Conservation (phyloP, 1,140 invertebrate species). For the Trachymyrmex septentrionalis region DNA sequence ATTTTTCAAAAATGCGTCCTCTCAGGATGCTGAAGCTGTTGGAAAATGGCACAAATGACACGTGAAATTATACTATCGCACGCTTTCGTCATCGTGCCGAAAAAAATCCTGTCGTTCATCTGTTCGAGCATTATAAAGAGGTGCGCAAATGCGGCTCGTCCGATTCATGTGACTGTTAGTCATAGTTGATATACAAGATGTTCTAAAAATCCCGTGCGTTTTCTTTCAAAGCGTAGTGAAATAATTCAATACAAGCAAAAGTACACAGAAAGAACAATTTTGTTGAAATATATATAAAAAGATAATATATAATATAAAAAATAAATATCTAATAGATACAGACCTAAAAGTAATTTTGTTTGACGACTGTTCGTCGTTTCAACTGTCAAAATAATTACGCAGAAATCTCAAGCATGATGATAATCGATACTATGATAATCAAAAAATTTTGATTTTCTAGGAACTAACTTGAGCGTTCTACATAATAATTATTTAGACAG, state of each 20-base stretch:
- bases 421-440: no score
- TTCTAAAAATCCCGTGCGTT: not conserved
- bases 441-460: no score
- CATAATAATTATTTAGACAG: no score
- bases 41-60: not conserved
- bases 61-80: conserved; percentile 10
- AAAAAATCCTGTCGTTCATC: conserved; percentile 33
- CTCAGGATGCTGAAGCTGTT: not conserved
- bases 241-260: not conserved
- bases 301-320: no score
- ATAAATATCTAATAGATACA: no score
- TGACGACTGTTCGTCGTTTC: no score
- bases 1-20: not conserved
- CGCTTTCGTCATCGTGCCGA: conserved; percentile 18
- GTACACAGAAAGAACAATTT: no score
- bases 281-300: no score
- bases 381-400: no score
- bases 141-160: not conserved
- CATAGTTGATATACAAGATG: not conserved
- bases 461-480: no score
- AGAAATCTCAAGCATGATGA: no score
- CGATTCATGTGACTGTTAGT: conserved; percentile 3
- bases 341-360: no score
- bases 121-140: not conserved
- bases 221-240: not conserved